phyloP scores from a whole-genome alignment of 2,797 vertebrate species.

The Linurgus olivaceus region DNA sequence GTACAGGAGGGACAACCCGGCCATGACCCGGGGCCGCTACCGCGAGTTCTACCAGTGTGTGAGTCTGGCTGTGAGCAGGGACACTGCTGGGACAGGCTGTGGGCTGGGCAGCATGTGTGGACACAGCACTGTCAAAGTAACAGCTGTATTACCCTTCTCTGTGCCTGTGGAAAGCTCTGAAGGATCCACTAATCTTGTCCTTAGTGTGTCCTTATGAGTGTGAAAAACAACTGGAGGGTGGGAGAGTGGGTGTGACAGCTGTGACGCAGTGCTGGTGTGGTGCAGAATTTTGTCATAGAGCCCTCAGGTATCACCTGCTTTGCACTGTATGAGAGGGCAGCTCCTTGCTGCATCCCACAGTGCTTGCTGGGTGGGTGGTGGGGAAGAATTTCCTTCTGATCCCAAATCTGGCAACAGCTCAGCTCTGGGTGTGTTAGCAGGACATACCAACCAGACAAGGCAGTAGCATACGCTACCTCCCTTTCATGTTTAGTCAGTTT shows the following conservation, averaged over 20 bases:
- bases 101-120: not conserved
- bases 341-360: not conserved
- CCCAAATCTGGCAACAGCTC: not conserved
- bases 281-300: not conserved
- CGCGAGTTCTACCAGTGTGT: slow-evolving; percentile 98
- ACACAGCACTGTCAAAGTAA: fast-evolving
- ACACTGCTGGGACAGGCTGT: fast-evolving
- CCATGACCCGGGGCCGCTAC: slow-evolving; percentile 91
- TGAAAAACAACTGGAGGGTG: not conserved
- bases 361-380: not conserved
- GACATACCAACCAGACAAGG: not conserved
- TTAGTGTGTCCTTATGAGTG: fast-evolving
- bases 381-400: not conserved
- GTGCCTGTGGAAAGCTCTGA: not conserved
- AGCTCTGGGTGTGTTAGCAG: not conserved
- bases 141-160: not conserved
- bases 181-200: not conserved
- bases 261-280: fast-evolving
- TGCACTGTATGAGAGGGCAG: not conserved
- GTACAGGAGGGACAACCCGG: slow-evolving; percentile 93
- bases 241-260: fast-evolving
- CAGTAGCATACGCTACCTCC: fast-evolving
- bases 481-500: not conserved
- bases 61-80: slow-evolving; percentile 63
- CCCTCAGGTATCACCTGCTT: not conserved